Base-by-base conservation (phyloP, 2,888 invertebrate genomes). In the Neoascia interrupta region DNA sequence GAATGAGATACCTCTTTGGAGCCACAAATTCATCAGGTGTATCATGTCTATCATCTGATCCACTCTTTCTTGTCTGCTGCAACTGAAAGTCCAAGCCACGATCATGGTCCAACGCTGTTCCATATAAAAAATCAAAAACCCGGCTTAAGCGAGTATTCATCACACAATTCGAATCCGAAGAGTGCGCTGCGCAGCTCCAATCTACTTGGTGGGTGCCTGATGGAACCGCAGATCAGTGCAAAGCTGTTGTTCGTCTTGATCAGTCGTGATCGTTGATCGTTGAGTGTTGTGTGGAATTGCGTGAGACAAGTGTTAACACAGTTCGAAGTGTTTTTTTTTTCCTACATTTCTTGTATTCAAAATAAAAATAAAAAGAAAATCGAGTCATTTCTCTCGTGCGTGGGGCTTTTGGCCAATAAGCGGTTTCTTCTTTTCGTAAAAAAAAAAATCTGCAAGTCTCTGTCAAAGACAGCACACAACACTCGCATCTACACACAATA, bases 191-290 rank as follows among this genome's bases (percentile, higher is more conserved):
- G 36, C 15, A 26, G 19, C 53, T 39, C 43, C 28, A 36, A 43
- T n/a, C 13, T 34, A 68, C 31, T 49, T 37, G 45, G 13, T 8
- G n/a, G 47, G 11, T 60, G 53, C n/a, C 34, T 63, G 63, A 19
- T 43, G 34, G 69, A 16, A 43, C 41, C 53, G 37, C 47, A 73
- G 61, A 79, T 73, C 79, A 79, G 79, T 79, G 72, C 66, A 73
- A 61, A 79, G 60, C 28, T 37, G 66, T 79, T 61, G 60, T 54
- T 73, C 66, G 79, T 49, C 66, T 72, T 61, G 73, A 61, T 73
- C 73, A 66, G 79, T 79, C 51, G 41, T n/a, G 39, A 16, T 51
- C 66, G 47, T 43, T 43, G 41, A 21, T 26, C 34, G 34, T 21
- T 31, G 21, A 19, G 16, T 58, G 10, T 5, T 21, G 13, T 18